phyloP scores from a whole-genome alignment of 2,888 invertebrate species.

The Cataglyphis cursor region DNA sequence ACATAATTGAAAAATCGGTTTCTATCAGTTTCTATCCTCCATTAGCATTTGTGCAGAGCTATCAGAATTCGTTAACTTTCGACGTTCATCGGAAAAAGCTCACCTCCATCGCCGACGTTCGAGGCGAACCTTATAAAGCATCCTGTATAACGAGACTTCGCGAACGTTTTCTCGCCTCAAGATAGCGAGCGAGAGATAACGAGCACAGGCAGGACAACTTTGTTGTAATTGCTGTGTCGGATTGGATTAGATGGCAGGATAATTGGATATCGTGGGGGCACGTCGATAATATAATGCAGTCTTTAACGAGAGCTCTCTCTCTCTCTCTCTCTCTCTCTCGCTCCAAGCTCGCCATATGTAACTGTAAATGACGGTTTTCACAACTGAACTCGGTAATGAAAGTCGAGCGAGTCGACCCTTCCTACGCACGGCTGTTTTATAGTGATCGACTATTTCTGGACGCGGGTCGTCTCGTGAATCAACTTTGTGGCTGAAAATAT shows the following conservation, averaged over 20 bases:
- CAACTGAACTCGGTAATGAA: conserved; percentile 43
- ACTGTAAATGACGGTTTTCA: conserved; percentile 47
- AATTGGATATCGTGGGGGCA: conserved; percentile 30
- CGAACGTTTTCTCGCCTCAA: conserved; percentile 11
- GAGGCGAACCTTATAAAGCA: background rate
- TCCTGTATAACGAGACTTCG: conserved; percentile 2
- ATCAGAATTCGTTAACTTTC: background rate
- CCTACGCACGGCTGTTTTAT: conserved; percentile 43
- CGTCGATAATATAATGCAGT: conserved; percentile 27
- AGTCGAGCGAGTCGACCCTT: conserved; percentile 38
- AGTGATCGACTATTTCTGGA: conserved; percentile 53
- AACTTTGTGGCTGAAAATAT: conserved; percentile 50
- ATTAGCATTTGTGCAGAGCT: background rate
- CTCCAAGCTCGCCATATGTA: conserved; percentile 3
- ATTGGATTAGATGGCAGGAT: conserved; percentile 48
- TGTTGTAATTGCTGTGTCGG: conserved; percentile 38
- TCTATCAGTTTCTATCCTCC: background rate
- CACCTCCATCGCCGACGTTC: background rate
- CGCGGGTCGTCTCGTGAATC: conserved; percentile 45
- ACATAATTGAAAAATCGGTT: background rate
- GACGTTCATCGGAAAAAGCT: background rate
- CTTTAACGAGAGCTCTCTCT: conserved; percentile 6
- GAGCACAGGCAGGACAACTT: conserved; percentile 35
- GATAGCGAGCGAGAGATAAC: conserved; percentile 16
- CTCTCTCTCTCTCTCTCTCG: background rate